A percentile compares a stretch with the other conserved stretches of the same genome.
Evolutionary conservation across 2,113 vertebrate species (phyloP).

Genomic region (Silurus meridionalis): DNA sequence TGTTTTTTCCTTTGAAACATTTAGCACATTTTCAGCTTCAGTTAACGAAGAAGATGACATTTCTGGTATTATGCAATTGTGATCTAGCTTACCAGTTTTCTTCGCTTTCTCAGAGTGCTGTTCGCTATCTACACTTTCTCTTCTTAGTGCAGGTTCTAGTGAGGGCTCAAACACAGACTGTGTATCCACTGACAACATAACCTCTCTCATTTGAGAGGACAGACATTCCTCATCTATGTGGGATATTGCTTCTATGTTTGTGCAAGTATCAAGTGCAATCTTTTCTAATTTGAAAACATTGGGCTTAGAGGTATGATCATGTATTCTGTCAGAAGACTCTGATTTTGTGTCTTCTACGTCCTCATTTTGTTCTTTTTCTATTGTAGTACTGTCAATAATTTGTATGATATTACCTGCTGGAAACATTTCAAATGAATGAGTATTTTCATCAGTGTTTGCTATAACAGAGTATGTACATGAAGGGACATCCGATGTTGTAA

Average conservation of each 20-base stretch:
- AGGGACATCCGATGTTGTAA: background rate
- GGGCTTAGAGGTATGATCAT: constrained; percentile 13
- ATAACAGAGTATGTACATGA: background rate
- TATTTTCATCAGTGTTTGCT: background rate
- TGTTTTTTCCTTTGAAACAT: constrained; percentile 33
- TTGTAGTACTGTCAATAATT: background rate
- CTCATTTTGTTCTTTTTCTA: background rate
- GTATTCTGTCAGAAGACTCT: background rate
- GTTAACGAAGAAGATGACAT: constrained; percentile 34
- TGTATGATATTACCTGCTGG: background rate
- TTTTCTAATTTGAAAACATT: constrained; percentile 39
- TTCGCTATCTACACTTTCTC: background rate
- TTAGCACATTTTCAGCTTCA: constrained; percentile 42
- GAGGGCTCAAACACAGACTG: background rate
- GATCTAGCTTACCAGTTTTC: background rate
- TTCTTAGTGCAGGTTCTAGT: background rate
- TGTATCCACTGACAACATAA: background rate
- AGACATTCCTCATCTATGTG: background rate
- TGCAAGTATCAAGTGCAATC: constrained; percentile 3
- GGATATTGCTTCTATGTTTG: constrained; percentile 42
- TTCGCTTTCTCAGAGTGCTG: background rate
- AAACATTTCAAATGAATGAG: background rate
- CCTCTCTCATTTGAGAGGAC: constrained; percentile 30
- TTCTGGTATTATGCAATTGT: background rate
- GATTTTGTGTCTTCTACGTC: background rate